Evolutionary conservation across 2,113 vertebrate species (phyloP), one percentile per base, ranked within the genome.

Genomic region (Burhinus bistriatus): DNA sequence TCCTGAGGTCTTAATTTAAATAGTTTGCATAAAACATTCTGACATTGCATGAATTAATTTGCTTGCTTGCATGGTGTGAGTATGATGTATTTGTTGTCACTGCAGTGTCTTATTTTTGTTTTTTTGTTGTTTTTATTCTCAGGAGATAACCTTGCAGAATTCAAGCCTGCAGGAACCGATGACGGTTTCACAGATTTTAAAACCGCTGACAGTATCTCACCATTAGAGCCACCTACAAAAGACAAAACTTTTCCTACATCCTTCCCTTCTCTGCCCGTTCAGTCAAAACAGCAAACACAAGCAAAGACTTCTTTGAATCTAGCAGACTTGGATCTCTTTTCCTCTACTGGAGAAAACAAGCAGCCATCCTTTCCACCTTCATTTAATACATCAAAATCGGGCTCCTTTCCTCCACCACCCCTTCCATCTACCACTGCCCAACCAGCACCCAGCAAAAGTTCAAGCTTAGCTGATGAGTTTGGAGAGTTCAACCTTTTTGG

Each of bases 121-220:
- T 71, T 54, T 38, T 42, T 4, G 3, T 84, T 89, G 55, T 66
- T 95, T 38, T 72, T 34, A 5, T 42, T 90, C 85, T 77, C 98
- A 99, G 99, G 99, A 91, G 99, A 99, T 95, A 99, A 98, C 97
- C 99, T 99, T 97, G 98, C 99, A 91, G 99, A 99, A 98, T 99
- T 99, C 98, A 99, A 99, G 97, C 98, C 99, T 79, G 87, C 98
- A 87, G 98, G 98, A 92, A 76, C 98, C 12, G 99, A 99, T 40
- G 99, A 99, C 55, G 99, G 99, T 95, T 99, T 99, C 98, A 99
- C 99, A 85, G 99, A 99, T 98, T 99, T 99, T 98, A 99, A 99
- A 98, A 99, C 99, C 19, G 99, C 99, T 40, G 99, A 99, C 98
- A 99, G 98, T 96, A 27, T 99, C 96, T 99, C 99, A 94, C 99